Evolutionary conservation across 1,140 invertebrate species (phyloP), one percentile per base, ranked within the genome.

Genomic region (Euwallacea similis): DNA sequence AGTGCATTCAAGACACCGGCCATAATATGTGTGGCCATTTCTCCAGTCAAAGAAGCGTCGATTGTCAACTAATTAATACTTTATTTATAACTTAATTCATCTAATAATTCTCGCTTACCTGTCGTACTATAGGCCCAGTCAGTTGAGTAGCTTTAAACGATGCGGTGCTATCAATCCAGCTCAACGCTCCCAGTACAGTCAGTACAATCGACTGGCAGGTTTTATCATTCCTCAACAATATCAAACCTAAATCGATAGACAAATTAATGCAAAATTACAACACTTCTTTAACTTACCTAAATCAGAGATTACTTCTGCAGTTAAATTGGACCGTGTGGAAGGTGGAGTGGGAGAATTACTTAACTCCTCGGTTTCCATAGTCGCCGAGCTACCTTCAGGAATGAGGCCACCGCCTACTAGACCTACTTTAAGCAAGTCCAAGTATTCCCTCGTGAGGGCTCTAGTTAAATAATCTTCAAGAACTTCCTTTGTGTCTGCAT

Each of bases 381-480:
- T 85, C 69, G 86, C 87, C 7, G 69, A 83, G 81, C 75, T 77
- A 16, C 74, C 65, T 61, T 78, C 79, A 0, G 80, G 79, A 6
- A 80, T 78, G 42, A 82, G 67, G 68, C 79, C 81, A 2, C 84
- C 85, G 8, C 85, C 85, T 16, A 86, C 84, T 42, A 86, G 72
- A 0, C 84, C 85, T 0, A 73, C 73, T 83, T 92, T 92, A 0
- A 96, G 79, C 0, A 95, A 87, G 73, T 95, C 93, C 7, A 96
- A 80, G 78, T 96, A 94, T 81, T 97, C 94, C 71, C 93, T 85
- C 0, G 93, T 94, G n/a, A 96, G 81, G 66, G 92, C 90, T 55
- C 94, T 84, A 66, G 93, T 93, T 4, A 96, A 83, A 83, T 95
- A 93, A 78, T 96, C 94, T 77, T 96, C 92, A 0, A 96, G 83